phyloP scores from a whole-genome alignment of 1,140 invertebrate species.

The Drosophila tropicalis region DNA sequence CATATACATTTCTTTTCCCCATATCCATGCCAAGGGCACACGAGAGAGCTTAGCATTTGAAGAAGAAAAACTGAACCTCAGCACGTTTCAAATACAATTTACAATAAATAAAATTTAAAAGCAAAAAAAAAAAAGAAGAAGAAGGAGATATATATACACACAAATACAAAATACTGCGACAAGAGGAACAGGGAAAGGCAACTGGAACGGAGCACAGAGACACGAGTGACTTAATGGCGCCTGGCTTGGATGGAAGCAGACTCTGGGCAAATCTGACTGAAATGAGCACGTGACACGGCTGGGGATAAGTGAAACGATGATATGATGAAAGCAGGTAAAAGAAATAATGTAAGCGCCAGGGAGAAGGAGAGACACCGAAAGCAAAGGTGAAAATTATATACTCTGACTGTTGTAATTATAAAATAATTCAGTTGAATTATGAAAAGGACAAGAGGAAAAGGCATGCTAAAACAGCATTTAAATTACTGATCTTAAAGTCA shows the following conservation, averaged over 20 bases:
- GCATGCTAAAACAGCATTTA: neutral
- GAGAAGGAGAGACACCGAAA: neutral
- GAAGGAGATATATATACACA: conserved; percentile 6
- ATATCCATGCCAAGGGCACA: conserved; percentile 56
- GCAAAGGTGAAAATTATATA: conserved; percentile 17
- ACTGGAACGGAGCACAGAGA: conserved; percentile 17
- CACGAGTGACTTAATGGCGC: conserved; percentile 62
- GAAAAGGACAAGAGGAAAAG: neutral
- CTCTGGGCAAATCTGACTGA: conserved; percentile 15
- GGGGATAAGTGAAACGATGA: conserved; percentile 60
- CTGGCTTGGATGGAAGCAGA: conserved; percentile 7
- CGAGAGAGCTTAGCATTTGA: conserved; percentile 47
- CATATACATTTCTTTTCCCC: conserved; percentile 34
- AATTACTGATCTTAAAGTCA: neutral
- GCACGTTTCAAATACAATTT: conserved; percentile 81
- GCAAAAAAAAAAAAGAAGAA: conserved; percentile 56
- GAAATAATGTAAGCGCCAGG: too few relatives aligned
- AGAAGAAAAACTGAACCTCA: conserved; percentile 73
- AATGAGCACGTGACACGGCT: conserved; percentile 63
- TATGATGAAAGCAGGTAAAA: conserved; percentile 28
- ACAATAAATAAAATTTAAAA: conserved; percentile 82
- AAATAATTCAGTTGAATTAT: conserved; percentile 10
- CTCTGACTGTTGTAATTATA: conserved; percentile 9
- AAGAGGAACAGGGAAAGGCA: conserved; percentile 26
- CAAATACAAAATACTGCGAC: conserved; percentile 57